Evolutionary conservation across 1,140 invertebrate species (phyloP).

Genomic region (Drosophila carrolli): DNA sequence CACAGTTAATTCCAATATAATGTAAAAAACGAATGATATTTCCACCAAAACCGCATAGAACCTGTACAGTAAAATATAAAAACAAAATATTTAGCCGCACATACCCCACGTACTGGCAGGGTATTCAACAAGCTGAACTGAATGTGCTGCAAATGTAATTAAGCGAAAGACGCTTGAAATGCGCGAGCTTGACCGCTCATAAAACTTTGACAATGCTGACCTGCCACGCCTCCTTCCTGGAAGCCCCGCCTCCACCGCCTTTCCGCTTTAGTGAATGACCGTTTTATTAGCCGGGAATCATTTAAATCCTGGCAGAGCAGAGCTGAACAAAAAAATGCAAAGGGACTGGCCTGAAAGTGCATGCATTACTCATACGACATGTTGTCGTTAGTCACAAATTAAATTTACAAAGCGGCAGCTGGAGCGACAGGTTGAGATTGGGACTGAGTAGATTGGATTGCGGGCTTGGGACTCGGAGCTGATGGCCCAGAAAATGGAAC

Average conservation of each 20-base stretch:
- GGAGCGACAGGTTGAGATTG: background rate
- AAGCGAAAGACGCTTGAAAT: slow-evolving; percentile 63
- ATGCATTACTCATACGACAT: slow-evolving; percentile 56
- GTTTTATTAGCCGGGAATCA: slow-evolving; percentile 31
- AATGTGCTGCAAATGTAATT: slow-evolving; percentile 54
- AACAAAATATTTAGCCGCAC: background rate
- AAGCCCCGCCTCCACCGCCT: background rate
- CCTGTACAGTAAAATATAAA: no score
- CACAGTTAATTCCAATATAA: no score
- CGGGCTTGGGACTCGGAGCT: background rate
- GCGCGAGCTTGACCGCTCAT: slow-evolving; percentile 49
- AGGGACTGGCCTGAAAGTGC: slow-evolving; percentile 24
- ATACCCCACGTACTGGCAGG: background rate
- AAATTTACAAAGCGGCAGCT: slow-evolving; percentile 30
- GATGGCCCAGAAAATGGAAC: slow-evolving; percentile 22
- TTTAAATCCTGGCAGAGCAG: slow-evolving; percentile 18
- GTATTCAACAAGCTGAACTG: slow-evolving; percentile 3
- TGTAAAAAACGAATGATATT: no score
- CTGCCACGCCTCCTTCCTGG: background rate
- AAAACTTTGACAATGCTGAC: slow-evolving; percentile 54
- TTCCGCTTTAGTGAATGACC: slow-evolving; percentile 16
- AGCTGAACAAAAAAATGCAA: background rate
- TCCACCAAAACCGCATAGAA: no score
- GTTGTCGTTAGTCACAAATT: slow-evolving; percentile 45
- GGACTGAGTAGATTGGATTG: background rate